Evolutionary conservation across 1,140 invertebrate genomes (phyloP), one percentile per base, ranked within the genome.

Genomic region (Rhopalosiphum maidis): DNA sequence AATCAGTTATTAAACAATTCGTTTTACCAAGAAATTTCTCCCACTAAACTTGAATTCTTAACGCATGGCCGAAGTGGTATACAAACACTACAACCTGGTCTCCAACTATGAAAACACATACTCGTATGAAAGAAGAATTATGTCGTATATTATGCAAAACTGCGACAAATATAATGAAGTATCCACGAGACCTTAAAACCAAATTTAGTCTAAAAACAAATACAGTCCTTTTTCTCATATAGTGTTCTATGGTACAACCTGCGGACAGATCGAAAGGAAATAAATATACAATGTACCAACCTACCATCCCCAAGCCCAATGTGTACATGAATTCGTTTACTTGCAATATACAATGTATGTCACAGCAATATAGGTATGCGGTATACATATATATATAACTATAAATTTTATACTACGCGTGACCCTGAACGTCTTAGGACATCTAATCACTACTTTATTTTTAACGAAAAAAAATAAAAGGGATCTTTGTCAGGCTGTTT

Each of bases 401-500:
- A 46, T 46, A 30, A 6, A 86, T n/a, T 86, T 86, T 86, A 30
- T 3, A 25, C 30, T 77, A 77, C 30, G 30, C 60, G 25, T 0
- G 9, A 35, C 11, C 9, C 18, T 21, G 87, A 35, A 88, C 35
- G 9, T 51, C 9, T 41, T 60, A 60, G 51, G 60, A 43, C 18
- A 90, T 60, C 11, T 54, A 25, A 43, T 60, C 23, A 37, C 41
- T 90, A 43, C 60, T 41, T 90, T 9, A 37, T 60, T 90, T 90
- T 90, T 30, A 41, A 60, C 88, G 30, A 9, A 55, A 90, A 55
- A 90, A 90, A 55, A 90, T 41, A 90, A 90, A 90, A 90, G 46
- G 35, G 23, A 41, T 43, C 37, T 90, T 25, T 55, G 35, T 60
- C 37, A 15, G 25, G 23, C 48, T 90, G 6, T 60, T 55, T 55